Percentiles rank a stretch among this genome's conserved stretches.
Evolutionary conservation across 2,888 invertebrate genomes (phyloP).

Genomic region (Lycocerus yunnanus): DNA sequence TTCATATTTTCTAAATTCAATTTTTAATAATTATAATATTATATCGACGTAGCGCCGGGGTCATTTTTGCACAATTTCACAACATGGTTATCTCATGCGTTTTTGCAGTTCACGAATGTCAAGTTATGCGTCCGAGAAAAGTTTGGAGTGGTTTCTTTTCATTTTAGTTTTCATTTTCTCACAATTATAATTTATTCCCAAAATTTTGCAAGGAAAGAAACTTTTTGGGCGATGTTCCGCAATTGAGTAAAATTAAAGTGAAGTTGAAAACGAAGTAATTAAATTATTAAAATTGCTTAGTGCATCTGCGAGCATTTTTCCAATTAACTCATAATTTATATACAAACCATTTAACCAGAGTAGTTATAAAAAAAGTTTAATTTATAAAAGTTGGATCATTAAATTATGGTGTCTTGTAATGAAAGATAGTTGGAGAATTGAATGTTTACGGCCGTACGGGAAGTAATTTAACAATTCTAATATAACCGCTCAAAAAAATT

Average conservation of each 20-base stretch:
- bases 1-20: too few species aligned
- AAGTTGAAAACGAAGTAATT: background rate
- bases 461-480: background rate
- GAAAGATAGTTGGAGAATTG: background rate
- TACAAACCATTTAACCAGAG: background rate
- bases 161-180: too few species aligned
- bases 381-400: background rate
- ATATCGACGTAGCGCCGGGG: too few species aligned
- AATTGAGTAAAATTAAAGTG: background rate
- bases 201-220: background rate
- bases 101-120: background rate
- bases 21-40: too few species aligned
- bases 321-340: background rate
- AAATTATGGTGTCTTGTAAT: background rate
- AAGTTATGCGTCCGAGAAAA: background rate
- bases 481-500: constrained; percentile 34
- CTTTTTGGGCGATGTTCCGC: background rate
- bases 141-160: too few species aligned
- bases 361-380: background rate
- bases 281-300: background rate
- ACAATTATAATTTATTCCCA: background rate
- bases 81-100: background rate
- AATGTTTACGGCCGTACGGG: background rate
- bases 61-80: background rate
- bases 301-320: background rate